Evolutionary conservation across 2,888 invertebrate species (phyloP).

Genomic region (Scaptomyza tumidula): DNA sequence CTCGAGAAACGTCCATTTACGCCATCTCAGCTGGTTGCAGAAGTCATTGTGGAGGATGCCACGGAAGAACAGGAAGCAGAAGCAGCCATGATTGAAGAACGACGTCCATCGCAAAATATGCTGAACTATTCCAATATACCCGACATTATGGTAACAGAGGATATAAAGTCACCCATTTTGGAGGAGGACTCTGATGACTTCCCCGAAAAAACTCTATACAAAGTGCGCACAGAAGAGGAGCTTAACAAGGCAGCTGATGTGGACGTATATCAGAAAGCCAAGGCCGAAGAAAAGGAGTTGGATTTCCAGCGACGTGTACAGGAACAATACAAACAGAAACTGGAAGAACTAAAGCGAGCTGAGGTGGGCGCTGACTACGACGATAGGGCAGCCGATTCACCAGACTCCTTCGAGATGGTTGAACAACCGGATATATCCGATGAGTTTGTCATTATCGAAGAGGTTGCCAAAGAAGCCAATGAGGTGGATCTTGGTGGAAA

Average conservation of each 20-base stretch:
- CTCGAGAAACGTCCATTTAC: conserved; percentile 82
- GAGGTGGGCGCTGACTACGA: conserved; percentile 85
- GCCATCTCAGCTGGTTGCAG: conserved; percentile 83
- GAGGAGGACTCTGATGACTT: conserved; percentile 81
- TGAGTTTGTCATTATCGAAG: conserved; percentile 94
- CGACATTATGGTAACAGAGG: conserved; percentile 84
- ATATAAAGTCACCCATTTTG: conserved; percentile 80
- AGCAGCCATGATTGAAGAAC: conserved; percentile 72
- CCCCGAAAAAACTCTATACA: conserved; percentile 81
- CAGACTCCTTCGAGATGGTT: conserved; percentile 94
- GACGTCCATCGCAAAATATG: conserved; percentile 83
- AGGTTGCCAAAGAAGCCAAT: conserved; percentile 93
- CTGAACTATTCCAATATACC: conserved; percentile 84
- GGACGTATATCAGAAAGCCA: conserved; percentile 77
- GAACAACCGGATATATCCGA: conserved; percentile 94
- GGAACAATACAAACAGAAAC: conserved; percentile 86
- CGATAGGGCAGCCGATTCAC: conserved; percentile 88
- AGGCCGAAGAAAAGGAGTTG: conserved; percentile 81
- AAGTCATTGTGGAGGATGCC: conserved; percentile 83
- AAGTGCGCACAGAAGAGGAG: conserved; percentile 83
- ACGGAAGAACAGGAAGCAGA: conserved; percentile 84
- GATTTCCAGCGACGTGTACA: conserved; percentile 85
- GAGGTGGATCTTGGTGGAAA: conserved; percentile 93
- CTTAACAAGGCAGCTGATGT: conserved; percentile 80
- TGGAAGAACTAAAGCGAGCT: conserved; percentile 86